Conservation (phyloP, 2,113 vertebrate species). For the Phainopepla nitens region DNA sequence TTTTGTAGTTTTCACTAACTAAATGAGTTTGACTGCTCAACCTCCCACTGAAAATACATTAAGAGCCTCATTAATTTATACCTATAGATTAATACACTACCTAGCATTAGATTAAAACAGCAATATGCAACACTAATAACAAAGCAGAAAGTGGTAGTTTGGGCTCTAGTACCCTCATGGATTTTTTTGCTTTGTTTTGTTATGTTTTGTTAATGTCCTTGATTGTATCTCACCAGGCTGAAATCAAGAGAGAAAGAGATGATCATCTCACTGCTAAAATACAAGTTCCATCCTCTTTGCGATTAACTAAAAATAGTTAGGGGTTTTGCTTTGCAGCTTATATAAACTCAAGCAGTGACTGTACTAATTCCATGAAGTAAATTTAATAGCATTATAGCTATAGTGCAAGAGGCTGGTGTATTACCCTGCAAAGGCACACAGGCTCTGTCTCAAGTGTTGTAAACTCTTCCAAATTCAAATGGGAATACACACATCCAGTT, state of each 20-base stretch:
- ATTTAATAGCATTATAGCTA: constrained; percentile 55
- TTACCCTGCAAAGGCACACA: background rate
- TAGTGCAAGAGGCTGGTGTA: background rate
- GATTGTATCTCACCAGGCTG: constrained; percentile 38
- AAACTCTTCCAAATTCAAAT: background rate
- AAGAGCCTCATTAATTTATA: constrained; percentile 80
- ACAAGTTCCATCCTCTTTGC: constrained; percentile 58
- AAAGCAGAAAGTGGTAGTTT: constrained; percentile 59
- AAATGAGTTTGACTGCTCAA: constrained; percentile 79
- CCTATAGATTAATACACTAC: constrained; percentile 63
- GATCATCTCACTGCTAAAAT: constrained; percentile 42
- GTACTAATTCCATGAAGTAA: constrained; percentile 64
- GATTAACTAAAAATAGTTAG: constrained; percentile 64
- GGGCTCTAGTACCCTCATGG: constrained; percentile 11
- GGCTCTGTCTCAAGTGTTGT: background rate
- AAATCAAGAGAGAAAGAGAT: constrained; percentile 26
- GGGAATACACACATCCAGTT: background rate
- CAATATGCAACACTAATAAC: constrained; percentile 57
- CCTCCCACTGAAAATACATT: constrained; percentile 78
- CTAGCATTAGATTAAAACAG: constrained; percentile 66
- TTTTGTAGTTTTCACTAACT: constrained; percentile 76
- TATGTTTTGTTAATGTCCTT: constrained; percentile 40
- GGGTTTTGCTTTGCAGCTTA: constrained; percentile 57
- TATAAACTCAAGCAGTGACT: constrained; percentile 51
- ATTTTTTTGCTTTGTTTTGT: constrained; percentile 32